Base-by-base conservation (phyloP, 2,888 invertebrate species). In the Tigriopus californicus region DNA sequence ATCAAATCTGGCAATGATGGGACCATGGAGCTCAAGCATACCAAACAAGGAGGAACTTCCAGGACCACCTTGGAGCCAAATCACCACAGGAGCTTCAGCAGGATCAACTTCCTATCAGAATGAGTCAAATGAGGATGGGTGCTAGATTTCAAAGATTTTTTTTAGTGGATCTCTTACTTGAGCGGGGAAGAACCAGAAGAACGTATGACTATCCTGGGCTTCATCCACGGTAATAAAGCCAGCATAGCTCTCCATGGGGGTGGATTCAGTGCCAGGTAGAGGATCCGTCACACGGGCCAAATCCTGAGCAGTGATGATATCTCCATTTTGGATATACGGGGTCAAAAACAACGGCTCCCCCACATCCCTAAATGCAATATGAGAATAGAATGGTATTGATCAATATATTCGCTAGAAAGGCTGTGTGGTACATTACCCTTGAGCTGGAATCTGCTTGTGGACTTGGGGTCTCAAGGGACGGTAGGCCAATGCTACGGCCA, bases 151-250 rank as follows among this genome's bases (percentile, higher is more conserved):
- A 49, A 20, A 41, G 15, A 10, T 25, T 25, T 15, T n/a, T n/a
- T n/a, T n/a, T n/a, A n/a, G n/a, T n/a, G 46, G 3, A 8, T 46
- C 8, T 8, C 62, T 62, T 62, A 70, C 71, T 67, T 66, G 64
- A 4, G 71, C 67, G n/a, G 72, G 72, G 61, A 71, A 70, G 61
- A 70, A 72, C 72, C 71, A 72, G 65, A 72, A 72, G 65, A 70
- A 73, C 63, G 70, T 67, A 64, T 73, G 71, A 55, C 69, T 69
- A 53, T 70, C 66, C 61, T 63, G 65, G 2, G 65, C 66, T 56
- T 68, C 65, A 61, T 72, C 70, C n/a, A 72, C 72, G 1, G 72
- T 73, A 6, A 73, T 63, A 60, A 68, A 72, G 5, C 72, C 67
- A 41, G 71, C 67, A 64, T 70, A 69, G 58, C 71, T 70, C 52